Conservation (phyloP, 2,113 vertebrate species). For the Pagrus major region DNA sequence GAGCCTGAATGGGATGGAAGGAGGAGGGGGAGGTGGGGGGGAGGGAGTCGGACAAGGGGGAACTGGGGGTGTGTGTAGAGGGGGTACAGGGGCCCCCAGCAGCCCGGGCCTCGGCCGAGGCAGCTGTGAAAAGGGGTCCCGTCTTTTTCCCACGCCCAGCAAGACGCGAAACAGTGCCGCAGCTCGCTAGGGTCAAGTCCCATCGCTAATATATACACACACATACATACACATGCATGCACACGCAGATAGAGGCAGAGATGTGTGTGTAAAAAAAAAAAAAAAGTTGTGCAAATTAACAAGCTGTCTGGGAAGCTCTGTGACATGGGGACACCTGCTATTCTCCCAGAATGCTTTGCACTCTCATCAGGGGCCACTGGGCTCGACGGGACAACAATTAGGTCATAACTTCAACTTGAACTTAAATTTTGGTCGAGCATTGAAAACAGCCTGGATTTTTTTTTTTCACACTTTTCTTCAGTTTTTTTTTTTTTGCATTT, state of each 20-base stretch:
- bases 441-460: conserved; percentile 17
- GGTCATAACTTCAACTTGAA: conserved; percentile 81
- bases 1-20: conserved; percentile 82
- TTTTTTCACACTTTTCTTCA: background rate
- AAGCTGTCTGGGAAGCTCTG: conserved; percentile 81
- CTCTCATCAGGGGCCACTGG: conserved; percentile 56
- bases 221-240: conserved; percentile 71
- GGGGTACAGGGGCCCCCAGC: conserved; percentile 82
- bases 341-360: conserved; percentile 78
- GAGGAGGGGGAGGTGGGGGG: conserved; percentile 41
- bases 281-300: conserved; percentile 86
- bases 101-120: conserved; percentile 86
- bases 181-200: conserved; percentile 90
- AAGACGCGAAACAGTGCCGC: conserved; percentile 86
- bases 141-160: conserved; percentile 95
- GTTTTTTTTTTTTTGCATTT: background rate
- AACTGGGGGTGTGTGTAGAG: conserved; percentile 56
- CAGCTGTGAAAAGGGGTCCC: conserved; percentile 93
- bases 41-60: conserved; percentile 62
- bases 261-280: conserved; percentile 76
- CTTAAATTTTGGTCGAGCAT: conserved; percentile 51
- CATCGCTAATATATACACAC: conserved; percentile 90
- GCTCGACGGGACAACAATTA: conserved; percentile 71
- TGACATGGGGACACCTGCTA: conserved; percentile 80
- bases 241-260: conserved; percentile 60